phyloP scores from a whole-genome alignment of 1,140 invertebrate genomes.

The Halotydeus destructor region DNA sequence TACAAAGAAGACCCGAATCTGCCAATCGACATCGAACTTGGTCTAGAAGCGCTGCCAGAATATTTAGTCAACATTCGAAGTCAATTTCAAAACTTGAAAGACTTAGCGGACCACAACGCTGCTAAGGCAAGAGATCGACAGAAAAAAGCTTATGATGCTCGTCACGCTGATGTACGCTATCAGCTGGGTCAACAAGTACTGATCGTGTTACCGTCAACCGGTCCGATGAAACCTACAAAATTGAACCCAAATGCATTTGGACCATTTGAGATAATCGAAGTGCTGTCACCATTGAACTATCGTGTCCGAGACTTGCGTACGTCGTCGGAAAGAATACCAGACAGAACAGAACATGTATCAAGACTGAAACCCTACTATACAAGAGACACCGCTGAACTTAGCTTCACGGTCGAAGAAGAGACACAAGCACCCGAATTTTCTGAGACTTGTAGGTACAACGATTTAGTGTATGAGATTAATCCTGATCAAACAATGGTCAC shows the following conservation, averaged over 20 bases:
- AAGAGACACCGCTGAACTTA: too few species aligned
- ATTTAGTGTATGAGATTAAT: too few species aligned
- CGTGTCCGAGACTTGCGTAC: neutral
- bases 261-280: slow-evolving; percentile 8
- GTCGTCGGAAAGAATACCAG: too few species aligned
- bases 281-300: neutral
- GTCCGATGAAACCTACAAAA: slow-evolving; percentile 8
- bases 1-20: slow-evolving; percentile 23
- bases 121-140: neutral
- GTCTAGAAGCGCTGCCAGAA: neutral
- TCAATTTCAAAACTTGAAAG: too few species aligned
- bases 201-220: slow-evolving; percentile 6
- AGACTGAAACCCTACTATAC: too few species aligned
- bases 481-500: too few species aligned
- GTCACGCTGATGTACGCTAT: neutral
- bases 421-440: too few species aligned
- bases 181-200: slow-evolving; percentile 10
- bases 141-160: neutral
- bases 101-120: neutral
- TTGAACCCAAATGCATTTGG: slow-evolving; percentile 8
- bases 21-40: neutral
- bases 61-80: neutral
- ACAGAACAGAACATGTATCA: too few species aligned
- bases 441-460: too few species aligned
- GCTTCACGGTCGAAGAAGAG: too few species aligned